Evolutionary conservation across 23 tunicate species (phyloP).

Genomic region (Halocynthia roretzi): DNA sequence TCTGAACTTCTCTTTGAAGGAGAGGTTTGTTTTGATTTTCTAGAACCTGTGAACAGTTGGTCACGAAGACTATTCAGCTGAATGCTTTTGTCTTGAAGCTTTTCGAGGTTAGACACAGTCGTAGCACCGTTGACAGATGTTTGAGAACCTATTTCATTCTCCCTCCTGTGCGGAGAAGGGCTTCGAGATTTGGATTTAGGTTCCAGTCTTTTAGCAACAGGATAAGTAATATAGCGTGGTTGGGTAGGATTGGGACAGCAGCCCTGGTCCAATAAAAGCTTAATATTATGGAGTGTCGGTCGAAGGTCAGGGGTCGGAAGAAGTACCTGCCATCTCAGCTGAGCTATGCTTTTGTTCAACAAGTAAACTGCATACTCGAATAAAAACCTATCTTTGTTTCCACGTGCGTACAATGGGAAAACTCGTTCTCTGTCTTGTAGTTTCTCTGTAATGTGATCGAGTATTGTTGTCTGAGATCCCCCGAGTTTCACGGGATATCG

Average conservation of each 20-base stretch:
- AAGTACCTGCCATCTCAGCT: constrained; percentile 52
- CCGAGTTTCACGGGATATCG: constrained; percentile 54
- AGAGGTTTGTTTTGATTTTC: neutral
- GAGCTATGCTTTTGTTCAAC: constrained; percentile 72
- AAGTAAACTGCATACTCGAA: constrained; percentile 71
- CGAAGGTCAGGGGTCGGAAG: constrained; percentile 57
- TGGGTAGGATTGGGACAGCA: constrained; percentile 1
- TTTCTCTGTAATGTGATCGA: constrained; percentile 71
- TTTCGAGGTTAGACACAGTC: neutral
- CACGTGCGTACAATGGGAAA: constrained; percentile 49
- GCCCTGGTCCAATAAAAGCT: constrained; percentile 26
- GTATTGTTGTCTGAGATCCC: constrained; percentile 47
- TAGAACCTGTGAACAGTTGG: constrained; percentile 10
- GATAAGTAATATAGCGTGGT: too few relatives aligned
- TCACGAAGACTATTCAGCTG: constrained; percentile 8
- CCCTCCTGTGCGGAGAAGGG: too few relatives aligned
- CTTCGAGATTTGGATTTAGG: too few relatives aligned
- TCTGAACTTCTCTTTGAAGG: neutral
- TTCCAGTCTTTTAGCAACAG: too few relatives aligned
- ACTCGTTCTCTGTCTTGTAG: constrained; percentile 64
- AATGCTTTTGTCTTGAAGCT: constrained; percentile 11
- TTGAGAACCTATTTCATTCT: too few relatives aligned
- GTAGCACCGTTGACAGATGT: neutral
- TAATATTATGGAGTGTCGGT: constrained; percentile 55
- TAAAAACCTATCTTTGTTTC: constrained; percentile 66